Evolutionary conservation across 1,140 invertebrate species (phyloP).

Genomic region (Lysiphlebus fabarum): DNA sequence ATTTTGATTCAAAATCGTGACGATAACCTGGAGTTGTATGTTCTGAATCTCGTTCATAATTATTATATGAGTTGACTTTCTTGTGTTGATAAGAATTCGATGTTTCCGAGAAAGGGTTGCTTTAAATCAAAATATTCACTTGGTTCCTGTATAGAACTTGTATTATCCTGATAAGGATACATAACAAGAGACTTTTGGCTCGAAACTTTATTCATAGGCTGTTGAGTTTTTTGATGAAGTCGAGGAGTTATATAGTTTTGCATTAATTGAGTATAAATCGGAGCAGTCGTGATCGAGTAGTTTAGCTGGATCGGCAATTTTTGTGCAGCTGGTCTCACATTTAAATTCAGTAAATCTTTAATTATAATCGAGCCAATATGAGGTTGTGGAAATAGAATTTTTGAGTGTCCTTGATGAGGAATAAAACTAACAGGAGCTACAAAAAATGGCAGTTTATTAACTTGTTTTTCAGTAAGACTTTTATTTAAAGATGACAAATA

Average conservation of each 20-base stretch:
- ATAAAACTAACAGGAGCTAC: slow-evolving; percentile 79
- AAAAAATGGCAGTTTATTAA: slow-evolving; percentile 74
- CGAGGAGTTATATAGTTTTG: slow-evolving; percentile 37
- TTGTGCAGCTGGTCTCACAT: background rate
- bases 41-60: slow-evolving; percentile 30
- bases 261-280: slow-evolving; percentile 33
- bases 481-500: slow-evolving; percentile 73
- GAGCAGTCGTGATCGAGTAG: slow-evolving; percentile 38
- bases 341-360: slow-evolving; percentile 28
- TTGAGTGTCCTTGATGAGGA: slow-evolving; percentile 74
- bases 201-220: background rate
- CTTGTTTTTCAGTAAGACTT: slow-evolving; percentile 68
- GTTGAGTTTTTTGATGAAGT: slow-evolving; percentile 11
- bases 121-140: too few relatives aligned
- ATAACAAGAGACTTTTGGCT: background rate
- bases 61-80: slow-evolving; percentile 29
- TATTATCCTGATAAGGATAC: slow-evolving; percentile 16
- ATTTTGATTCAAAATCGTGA: slow-evolving; percentile 28
- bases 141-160: background rate
- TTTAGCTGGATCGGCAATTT: slow-evolving; percentile 20
- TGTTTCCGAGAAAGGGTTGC: too few relatives aligned
- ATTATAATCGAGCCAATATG: slow-evolving; percentile 81
- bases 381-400: slow-evolving; percentile 78
- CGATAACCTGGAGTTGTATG: slow-evolving; percentile 36
- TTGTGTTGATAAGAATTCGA: background rate